Conservation (phyloP, 2,797 vertebrate genomes). For the Helarctos malayanus region DNA sequence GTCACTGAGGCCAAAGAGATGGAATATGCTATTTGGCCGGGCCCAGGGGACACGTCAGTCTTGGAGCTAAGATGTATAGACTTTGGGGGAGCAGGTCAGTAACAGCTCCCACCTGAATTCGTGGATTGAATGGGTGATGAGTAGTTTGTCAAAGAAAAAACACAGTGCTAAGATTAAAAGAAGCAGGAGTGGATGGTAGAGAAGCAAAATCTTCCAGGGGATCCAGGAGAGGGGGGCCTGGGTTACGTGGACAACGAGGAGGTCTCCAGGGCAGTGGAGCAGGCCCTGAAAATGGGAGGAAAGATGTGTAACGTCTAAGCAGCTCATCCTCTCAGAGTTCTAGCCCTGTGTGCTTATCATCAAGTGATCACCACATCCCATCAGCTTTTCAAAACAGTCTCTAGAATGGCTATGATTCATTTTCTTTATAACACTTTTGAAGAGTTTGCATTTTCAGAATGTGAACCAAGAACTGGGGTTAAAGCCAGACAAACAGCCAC, state of each 20-base stretch:
- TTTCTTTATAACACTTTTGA: background rate
- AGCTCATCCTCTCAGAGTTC: background rate
- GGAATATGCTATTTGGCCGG: background rate
- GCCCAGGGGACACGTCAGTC: background rate
- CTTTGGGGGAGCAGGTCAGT: background rate
- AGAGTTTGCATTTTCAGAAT: background rate
- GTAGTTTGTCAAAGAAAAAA: background rate
- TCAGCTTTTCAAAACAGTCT: background rate
- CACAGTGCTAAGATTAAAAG: background rate
- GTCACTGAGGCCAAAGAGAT: background rate
- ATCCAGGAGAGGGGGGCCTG: background rate
- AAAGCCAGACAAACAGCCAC: background rate
- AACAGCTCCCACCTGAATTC: background rate
- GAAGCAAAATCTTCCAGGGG: background rate
- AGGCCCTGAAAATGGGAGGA: background rate
- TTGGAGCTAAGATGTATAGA: background rate
- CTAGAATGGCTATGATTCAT: background rate
- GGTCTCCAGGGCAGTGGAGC: background rate
- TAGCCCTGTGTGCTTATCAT: background rate
- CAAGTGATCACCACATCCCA: background rate
- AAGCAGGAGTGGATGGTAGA: background rate
- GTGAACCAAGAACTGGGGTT: background rate
- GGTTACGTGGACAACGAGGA: background rate
- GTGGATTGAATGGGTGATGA: background rate
- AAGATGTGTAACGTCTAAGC: background rate